A percentile compares a stretch with the other conserved stretches of the same genome.
Conservation (phyloP, 1,140 invertebrate species). For the Subanguina moxae region DNA sequence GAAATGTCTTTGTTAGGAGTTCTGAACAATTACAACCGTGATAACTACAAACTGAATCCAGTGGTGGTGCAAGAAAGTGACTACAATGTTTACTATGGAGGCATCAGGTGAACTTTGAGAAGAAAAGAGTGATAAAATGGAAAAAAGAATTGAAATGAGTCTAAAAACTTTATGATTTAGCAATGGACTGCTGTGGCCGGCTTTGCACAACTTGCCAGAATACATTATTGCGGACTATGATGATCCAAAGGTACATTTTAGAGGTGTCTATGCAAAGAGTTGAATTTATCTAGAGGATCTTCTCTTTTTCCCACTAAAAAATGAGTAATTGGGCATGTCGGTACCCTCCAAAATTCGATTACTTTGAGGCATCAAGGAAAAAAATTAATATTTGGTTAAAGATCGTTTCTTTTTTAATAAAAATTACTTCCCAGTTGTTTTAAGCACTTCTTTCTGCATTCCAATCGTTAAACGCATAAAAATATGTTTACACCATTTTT, state of each 20-base stretch:
- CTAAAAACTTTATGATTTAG: neutral
- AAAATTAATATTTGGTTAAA: no score
- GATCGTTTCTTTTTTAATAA: no score
- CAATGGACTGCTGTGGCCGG: constrained; percentile 57
- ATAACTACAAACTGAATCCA: constrained; percentile 58
- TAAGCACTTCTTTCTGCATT: no score
- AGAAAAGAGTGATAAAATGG: no score
- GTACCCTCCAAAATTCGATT: no score
- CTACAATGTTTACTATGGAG: constrained; percentile 58
- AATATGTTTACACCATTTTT: no score
- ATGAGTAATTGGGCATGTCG: no score
- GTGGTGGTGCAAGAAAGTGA: constrained; percentile 57
- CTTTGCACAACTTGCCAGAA: constrained; percentile 57
- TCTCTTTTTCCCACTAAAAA: no score
- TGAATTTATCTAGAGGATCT: neutral
- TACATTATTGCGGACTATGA: constrained; percentile 59
- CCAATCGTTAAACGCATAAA: no score
- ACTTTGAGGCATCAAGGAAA: no score
- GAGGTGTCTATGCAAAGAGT: neutral
- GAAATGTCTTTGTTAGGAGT: constrained; percentile 59
- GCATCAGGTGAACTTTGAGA: constrained; percentile 30
- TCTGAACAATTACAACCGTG: constrained; percentile 56
- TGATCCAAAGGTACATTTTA: constrained; percentile 34
- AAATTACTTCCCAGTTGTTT: no score
- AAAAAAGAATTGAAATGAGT: no score